These are phyloP conservation scores for Eupithecia tripunctaria DNA, from an alignment of 2,888 invertebrate species.

Conservation along the genomic window DNA sequence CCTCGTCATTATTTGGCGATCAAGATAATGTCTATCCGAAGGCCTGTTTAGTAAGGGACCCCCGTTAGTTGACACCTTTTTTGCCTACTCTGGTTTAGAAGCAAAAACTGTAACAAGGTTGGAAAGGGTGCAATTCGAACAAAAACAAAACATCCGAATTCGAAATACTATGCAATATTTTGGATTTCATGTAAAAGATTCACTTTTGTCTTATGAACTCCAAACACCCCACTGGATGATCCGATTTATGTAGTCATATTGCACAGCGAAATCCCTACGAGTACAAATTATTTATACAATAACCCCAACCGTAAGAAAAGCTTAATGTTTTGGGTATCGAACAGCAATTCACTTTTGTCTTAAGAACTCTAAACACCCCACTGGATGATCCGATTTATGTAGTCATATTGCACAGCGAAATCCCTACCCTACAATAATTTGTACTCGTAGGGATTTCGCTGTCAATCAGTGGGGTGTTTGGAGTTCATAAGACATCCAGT, in stretches of 20 bases:
- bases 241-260: too few species aligned
- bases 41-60: conserved; percentile 45
- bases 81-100: conserved; percentile 41
- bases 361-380: background rate
- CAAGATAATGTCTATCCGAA: conserved; percentile 67
- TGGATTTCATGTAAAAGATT: too few species aligned
- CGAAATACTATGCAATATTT: background rate
- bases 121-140: conserved; percentile 13
- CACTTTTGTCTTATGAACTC: too few species aligned
- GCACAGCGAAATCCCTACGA: too few species aligned
- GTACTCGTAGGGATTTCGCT: too few species aligned
- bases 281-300: too few species aligned
- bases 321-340: background rate
- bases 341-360: background rate
- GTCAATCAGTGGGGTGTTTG: background rate
- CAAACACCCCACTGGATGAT: too few species aligned
- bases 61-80: conserved; percentile 60
- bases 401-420: too few species aligned
- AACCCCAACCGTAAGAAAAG: too few species aligned
- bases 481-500: too few species aligned
- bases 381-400: too few species aligned
- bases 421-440: too few species aligned
- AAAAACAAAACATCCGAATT: background rate
- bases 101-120: conserved; percentile 32
- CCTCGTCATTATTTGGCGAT: conserved; percentile 72